Base-by-base conservation (phyloP, 2,888 invertebrate species). In the Spisula solida region DNA sequence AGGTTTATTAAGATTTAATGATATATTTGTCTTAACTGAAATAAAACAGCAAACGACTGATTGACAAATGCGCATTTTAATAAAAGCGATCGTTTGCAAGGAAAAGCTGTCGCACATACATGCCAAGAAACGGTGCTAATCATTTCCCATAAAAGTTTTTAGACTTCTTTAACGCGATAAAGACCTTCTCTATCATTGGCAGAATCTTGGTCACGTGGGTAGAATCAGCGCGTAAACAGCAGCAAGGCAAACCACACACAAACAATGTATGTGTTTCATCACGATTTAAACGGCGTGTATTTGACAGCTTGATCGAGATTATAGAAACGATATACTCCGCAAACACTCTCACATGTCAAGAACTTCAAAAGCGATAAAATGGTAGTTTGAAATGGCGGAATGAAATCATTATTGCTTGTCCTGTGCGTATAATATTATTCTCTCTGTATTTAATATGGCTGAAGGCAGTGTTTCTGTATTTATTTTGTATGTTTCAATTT, bases 261-360 rank as follows among this genome's bases (percentile, higher is more conserved):
- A 83, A 75, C 51, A 75, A 18, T 51, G 75, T 29, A 51, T 83
- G 83, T 34, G 70, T 83, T 83, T 83, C 83, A 83, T 83, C 83
- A 83, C 12, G 29, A 34, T 18, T 18, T 10, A 47, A 83, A 29
- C 83, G 10, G 83, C 51, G 83, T 70, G 83, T 34, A 25, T 70
- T 83, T 85, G 85, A 79, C 85, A 79, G 20, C 55, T 79, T 51
- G 78, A 41, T 34, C 6, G 47, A 79, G 85, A 85, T 85, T 48
- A 79, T 85, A 31, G 48, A 55, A 25, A 16, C 51, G 85, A 85
- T 85, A 85, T 16, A 78, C 78, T 47, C 55, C 20, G 31, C 78
- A 79, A 85, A 85, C 85, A 85, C 85, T 85, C 78, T 79, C 48
- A 56, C n/a, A 78, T 79, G 85, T 78, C 85, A 85, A 85, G 29